Percentiles rank a stretch among this genome's conserved stretches.
Conservation (phyloP, 2,797 vertebrate species). For the Vultur gryphus region DNA sequence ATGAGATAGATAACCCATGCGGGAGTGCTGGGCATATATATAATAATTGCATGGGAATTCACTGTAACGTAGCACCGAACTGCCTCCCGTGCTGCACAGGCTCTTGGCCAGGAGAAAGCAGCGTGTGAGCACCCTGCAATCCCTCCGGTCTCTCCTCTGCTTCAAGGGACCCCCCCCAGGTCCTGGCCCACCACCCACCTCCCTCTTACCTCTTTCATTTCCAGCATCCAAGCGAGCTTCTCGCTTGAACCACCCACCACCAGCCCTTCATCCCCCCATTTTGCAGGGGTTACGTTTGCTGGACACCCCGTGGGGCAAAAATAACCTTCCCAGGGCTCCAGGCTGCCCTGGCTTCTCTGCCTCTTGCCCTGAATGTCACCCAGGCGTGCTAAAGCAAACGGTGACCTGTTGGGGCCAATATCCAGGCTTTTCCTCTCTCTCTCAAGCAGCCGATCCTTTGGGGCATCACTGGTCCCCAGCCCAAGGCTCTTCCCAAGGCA, state of each 20-base stretch:
- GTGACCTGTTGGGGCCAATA: background rate
- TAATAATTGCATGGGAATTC: background rate
- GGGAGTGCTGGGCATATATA: background rate
- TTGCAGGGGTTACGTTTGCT: background rate
- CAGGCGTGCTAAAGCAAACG: background rate
- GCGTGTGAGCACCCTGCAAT: background rate
- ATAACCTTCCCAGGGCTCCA: background rate
- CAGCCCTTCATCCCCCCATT: background rate
- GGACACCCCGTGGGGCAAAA: background rate
- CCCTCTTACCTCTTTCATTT: background rate
- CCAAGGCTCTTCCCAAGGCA: background rate
- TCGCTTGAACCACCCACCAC: background rate
- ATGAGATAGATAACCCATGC: fast-evolving
- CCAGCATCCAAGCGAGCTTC: background rate
- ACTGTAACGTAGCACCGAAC: background rate
- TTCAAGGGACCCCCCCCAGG: too few relatives aligned
- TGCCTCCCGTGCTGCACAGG: background rate
- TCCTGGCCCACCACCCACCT: background rate
- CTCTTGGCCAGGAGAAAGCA: background rate
- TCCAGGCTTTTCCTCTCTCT: background rate
- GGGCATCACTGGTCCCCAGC: background rate
- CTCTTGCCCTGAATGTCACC: background rate
- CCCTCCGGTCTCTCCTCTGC: fast-evolving
- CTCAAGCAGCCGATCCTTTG: background rate
- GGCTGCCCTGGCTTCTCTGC: background rate